phyloP scores from a whole-genome alignment of 2,797 vertebrate species.

The Benthosema pterotum region DNA sequence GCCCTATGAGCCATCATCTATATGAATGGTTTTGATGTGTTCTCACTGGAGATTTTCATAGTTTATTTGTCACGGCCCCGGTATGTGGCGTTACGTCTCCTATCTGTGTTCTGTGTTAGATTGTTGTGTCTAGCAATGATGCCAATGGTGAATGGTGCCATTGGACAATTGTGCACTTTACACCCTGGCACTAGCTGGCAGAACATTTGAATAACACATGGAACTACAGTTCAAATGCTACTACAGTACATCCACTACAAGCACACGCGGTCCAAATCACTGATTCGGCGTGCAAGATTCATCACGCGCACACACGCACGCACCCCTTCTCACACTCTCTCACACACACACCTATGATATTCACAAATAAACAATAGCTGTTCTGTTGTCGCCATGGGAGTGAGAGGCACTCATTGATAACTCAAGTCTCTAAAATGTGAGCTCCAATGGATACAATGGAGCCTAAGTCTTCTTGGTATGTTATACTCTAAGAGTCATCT shows the following conservation, averaged over 20 bases:
- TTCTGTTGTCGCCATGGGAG: constrained; percentile 6
- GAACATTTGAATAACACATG: constrained; percentile 10
- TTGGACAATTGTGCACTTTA: no score
- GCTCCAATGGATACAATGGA: constrained; percentile 6
- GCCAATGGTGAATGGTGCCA: no score
- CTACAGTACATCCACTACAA: neutral
- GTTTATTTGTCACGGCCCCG: no score
- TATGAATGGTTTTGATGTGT: no score
- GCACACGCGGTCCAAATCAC: neutral
- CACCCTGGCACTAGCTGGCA: neutral
- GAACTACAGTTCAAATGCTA: neutral
- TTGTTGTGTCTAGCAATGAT: no score
- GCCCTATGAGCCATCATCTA: no score
- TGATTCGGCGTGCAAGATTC: no score
- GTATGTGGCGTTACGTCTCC: no score
- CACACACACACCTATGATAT: neutral
- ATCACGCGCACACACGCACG: constrained; percentile 1
- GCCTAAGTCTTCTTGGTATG: neutral
- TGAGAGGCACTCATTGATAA: constrained; percentile 17
- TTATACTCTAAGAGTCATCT: neutral
- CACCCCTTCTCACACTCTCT: neutral
- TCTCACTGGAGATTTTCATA: no score
- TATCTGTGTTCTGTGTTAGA: no score
- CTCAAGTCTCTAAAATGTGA: constrained; percentile 9
- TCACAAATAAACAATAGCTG: constrained; percentile 10